These are phyloP conservation scores for Lynx canadensis DNA, from an alignment of 2,113 vertebrate genomes.

Conservation along the genomic window DNA sequence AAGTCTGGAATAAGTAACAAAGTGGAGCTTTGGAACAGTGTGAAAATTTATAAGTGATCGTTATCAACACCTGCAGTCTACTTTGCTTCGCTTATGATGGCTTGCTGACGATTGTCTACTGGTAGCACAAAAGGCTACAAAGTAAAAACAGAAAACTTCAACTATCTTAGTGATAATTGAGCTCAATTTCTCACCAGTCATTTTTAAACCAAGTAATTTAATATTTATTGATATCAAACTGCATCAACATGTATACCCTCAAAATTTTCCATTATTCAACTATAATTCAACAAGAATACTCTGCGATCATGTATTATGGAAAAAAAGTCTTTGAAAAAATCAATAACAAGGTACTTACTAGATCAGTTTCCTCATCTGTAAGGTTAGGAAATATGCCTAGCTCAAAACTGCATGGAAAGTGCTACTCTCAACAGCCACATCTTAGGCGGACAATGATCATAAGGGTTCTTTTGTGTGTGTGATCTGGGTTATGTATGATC, in stretches of 20 bases:
- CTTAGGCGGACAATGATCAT: neutral
- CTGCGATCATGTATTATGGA: neutral
- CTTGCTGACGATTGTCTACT: slow-evolving; percentile 11
- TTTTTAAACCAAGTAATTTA: neutral
- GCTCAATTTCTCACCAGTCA: neutral
- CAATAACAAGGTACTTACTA: neutral
- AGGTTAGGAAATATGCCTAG: neutral
- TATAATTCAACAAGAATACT: neutral
- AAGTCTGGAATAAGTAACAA: slow-evolving; percentile 58
- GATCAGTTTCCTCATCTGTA: neutral
- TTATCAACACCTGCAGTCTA: slow-evolving; percentile 65
- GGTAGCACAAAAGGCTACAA: neutral
- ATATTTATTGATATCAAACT: neutral
- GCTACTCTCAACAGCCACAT: neutral
- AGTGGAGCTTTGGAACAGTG: slow-evolving; percentile 42
- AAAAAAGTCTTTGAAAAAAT: neutral
- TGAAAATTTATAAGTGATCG: slow-evolving; percentile 54
- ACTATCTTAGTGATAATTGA: slow-evolving; percentile 10
- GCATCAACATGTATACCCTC: neutral
- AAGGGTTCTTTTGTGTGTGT: neutral
- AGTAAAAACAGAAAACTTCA: slow-evolving; percentile 39
- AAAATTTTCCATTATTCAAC: neutral
- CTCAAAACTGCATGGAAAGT: neutral
- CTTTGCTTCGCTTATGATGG: slow-evolving; percentile 28
- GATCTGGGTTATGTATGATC: neutral